phyloP scores from a whole-genome alignment of 2,888 invertebrate species.

The Doris montereyensis region DNA sequence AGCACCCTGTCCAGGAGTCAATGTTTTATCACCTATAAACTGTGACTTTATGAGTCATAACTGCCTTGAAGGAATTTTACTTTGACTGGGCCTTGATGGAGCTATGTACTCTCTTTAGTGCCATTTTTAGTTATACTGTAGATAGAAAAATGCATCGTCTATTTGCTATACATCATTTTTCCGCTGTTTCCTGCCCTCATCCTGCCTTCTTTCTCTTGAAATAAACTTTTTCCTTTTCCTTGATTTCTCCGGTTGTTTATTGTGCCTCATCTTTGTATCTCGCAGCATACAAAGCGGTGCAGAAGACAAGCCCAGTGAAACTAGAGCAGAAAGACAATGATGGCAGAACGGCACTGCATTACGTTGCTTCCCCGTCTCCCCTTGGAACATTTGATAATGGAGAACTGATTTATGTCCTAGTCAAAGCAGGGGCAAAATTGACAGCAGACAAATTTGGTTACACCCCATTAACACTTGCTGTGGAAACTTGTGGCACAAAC shows the following conservation, averaged over 20 bases:
- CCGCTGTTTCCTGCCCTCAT: not conserved
- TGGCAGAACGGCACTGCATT: constrained; percentile 46
- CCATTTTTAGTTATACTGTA: no score
- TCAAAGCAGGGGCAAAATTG: constrained; percentile 50
- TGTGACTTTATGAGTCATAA: no score
- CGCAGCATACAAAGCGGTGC: constrained; percentile 26
- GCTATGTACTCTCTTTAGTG: no score
- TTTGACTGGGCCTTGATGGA: no score
- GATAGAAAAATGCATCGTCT: not conserved
- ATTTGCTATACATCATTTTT: not conserved
- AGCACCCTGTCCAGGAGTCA: no score
- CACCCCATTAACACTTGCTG: constrained; percentile 50
- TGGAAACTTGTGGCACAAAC: constrained; percentile 39
- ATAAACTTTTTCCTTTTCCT: not conserved
- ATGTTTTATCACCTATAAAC: no score
- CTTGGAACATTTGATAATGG: constrained; percentile 47
- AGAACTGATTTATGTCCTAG: constrained; percentile 45
- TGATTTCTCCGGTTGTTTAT: not conserved
- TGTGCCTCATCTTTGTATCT: not conserved
- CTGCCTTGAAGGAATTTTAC: no score
- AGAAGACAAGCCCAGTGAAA: constrained; percentile 45
- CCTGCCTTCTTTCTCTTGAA: not conserved
- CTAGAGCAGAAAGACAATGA: constrained; percentile 41
- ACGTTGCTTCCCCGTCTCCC: constrained; percentile 30
- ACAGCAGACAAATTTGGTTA: constrained; percentile 57